phyloP scores from a whole-genome alignment of 2,888 invertebrate species.

The Clanis bilineata region DNA sequence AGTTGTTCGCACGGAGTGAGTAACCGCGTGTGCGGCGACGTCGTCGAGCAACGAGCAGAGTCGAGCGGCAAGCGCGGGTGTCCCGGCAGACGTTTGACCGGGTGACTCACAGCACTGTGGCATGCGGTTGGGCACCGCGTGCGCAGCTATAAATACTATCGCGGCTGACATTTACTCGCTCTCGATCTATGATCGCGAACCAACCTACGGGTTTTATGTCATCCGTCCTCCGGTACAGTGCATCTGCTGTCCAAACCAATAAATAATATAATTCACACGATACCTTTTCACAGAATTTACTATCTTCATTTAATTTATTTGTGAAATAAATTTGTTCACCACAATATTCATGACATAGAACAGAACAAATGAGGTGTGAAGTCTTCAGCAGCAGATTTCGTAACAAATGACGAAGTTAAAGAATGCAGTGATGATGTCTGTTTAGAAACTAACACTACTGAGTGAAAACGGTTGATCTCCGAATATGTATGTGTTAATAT shows the following conservation, averaged over 20 bases:
- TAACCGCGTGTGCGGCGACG: constrained; percentile 25
- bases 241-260: constrained; percentile 9
- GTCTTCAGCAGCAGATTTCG: neutral
- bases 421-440: neutral
- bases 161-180: constrained; percentile 77
- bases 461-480: constrained; percentile 9
- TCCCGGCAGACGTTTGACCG: constrained; percentile 69
- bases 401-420: neutral
- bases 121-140: constrained; percentile 51
- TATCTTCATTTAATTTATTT: neutral
- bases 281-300: neutral
- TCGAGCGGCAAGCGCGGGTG: constrained; percentile 50
- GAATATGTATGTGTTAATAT: constrained; percentile 11
- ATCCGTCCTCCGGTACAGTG: constrained; percentile 22
- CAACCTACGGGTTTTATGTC: constrained; percentile 49
- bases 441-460: neutral
- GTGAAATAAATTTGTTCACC: neutral
- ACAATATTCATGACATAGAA: neutral
- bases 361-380: neutral
- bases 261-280: constrained; percentile 12
- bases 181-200: constrained; percentile 68
- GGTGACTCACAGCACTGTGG: constrained; percentile 65
- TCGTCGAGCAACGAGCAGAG: constrained; percentile 18
- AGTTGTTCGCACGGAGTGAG: constrained; percentile 37
- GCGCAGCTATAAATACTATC: constrained; percentile 69